Percentiles rank a stretch among this genome's conserved stretches.
Evolutionary conservation across 1,140 invertebrate species (phyloP).

Genomic region (Aphelenchoides fujianensis): DNA sequence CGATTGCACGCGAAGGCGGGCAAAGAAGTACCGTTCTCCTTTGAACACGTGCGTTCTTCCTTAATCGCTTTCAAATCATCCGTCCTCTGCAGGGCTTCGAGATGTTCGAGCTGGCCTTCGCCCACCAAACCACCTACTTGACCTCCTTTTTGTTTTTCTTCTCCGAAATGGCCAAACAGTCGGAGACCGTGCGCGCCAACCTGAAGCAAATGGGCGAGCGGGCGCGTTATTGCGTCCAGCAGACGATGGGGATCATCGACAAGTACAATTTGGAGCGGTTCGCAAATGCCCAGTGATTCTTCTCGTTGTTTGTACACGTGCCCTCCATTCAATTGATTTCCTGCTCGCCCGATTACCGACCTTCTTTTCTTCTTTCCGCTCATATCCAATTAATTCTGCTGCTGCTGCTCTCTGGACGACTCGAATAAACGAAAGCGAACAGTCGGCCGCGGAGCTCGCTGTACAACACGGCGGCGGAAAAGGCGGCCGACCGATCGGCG

Average conservation of each 20-base stretch:
- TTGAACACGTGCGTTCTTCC: neutral
- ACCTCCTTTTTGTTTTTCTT: constrained; percentile 15
- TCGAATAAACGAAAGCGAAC: too few species aligned
- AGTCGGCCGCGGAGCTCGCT: too few species aligned
- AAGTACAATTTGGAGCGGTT: constrained; percentile 9
- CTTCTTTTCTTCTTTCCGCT: too few species aligned
- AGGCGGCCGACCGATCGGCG: too few species aligned
- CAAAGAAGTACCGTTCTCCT: constrained; percentile 9
- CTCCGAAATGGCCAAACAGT: constrained; percentile 1
- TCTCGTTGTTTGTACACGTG: too few species aligned
- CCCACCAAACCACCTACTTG: constrained; percentile 8
- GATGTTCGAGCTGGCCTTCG: constrained; percentile 1
- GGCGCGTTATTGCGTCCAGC: constrained; percentile 2
- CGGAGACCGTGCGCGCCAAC: neutral
- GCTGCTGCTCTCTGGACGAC: too few species aligned
- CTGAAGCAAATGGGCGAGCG: neutral
- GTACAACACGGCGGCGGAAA: too few species aligned
- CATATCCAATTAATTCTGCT: neutral
- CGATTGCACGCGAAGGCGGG: neutral
- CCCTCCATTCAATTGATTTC: neutral
- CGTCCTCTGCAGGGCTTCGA: constrained; percentile 6
- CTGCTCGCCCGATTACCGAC: neutral
- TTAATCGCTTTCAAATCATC: too few species aligned
- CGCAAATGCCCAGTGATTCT: neutral
- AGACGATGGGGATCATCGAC: constrained; percentile 2